Base-by-base conservation (phyloP, 1,140 invertebrate genomes). In the Hetaerina americana region DNA sequence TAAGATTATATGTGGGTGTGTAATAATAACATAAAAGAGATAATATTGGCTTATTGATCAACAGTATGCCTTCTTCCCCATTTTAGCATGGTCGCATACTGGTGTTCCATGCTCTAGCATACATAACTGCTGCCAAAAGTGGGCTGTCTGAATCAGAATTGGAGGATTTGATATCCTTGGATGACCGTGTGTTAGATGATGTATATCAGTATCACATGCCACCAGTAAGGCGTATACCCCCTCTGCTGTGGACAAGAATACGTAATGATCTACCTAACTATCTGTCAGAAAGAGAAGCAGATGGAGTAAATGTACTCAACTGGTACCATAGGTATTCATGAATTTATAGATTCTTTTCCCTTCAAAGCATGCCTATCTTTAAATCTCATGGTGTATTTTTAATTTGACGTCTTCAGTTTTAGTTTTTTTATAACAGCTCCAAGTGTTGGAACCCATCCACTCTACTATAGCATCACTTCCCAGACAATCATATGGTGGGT, bases 181-280 rank as follows among this genome's bases (percentile, higher is more conserved):
- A 97, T 77, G 95, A 98, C 80, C 93, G 91, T 79, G 88, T 90
- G 0, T 80, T 99, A 66, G 97, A 99, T 78, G 97, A 99, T 77
- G 96, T 99, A 0, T 99, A 98, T 78, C 97, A 99, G 79, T 98
- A 98, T 79, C 95, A 98, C 85, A 86, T 98, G 78, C 96, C 96
- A 0, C 96, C 96, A 0, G 95, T 97, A 0, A 83, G 96, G 66
- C 84, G 96, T 71, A 98, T 98, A 70, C 96, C 97, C 1, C 96
- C 96, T 0, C 79, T 98, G 5, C 83, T 98, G 0, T 98, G 96
- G 96, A 98, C 96, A 0, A 84, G 96, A 76, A 97, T 97, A 40
- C 85, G 95, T 27, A 95, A 96, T 77, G 96, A 98, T 84, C 83
- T 99, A 27, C 93, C 94, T 0, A 97, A 97, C 80, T 99, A 98